Conservation (phyloP, 92 coral and sea anemone species). For the Diadumene lineata region DNA sequence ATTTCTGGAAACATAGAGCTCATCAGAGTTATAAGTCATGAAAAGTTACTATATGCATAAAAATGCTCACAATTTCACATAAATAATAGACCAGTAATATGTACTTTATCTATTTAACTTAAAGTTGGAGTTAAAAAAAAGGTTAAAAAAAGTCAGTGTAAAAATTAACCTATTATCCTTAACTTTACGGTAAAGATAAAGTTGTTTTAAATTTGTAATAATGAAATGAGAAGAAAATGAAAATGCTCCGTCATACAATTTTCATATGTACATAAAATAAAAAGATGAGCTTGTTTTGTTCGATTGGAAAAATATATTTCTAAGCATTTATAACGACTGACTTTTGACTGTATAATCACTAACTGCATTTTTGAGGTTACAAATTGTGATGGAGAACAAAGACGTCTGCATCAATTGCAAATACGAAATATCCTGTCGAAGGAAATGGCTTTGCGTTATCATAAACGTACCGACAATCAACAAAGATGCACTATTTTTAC, state of each 20-base stretch:
- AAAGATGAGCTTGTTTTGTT: too few relatives aligned
- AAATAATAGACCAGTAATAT: too few relatives aligned
- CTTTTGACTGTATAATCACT: not conserved
- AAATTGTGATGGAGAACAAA: not conserved
- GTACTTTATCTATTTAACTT: too few relatives aligned
- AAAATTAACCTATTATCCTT: too few relatives aligned
- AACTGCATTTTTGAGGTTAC: not conserved
- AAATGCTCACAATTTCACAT: not conserved
- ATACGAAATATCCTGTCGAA: conserved; percentile 21
- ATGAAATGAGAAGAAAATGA: too few relatives aligned
- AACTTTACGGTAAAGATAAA: too few relatives aligned
- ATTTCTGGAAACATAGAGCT: conserved; percentile 2
- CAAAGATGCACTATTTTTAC: conserved; percentile 8
- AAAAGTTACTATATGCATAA: not conserved
- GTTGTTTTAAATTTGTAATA: too few relatives aligned
- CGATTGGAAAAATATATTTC: not conserved
- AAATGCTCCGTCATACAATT: too few relatives aligned
- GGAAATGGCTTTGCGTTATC: conserved; percentile 19
- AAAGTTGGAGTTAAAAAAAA: too few relatives aligned
- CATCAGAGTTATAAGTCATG: not conserved
- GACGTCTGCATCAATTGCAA: conserved; percentile 9
- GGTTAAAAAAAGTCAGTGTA: too few relatives aligned
- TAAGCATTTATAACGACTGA: not conserved
- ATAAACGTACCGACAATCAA: not conserved
- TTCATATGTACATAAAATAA: not conserved